Evolutionary conservation across 2,888 invertebrate genomes (phyloP), one percentile per base, ranked within the genome.

Genomic region (Dryobota labecula): DNA sequence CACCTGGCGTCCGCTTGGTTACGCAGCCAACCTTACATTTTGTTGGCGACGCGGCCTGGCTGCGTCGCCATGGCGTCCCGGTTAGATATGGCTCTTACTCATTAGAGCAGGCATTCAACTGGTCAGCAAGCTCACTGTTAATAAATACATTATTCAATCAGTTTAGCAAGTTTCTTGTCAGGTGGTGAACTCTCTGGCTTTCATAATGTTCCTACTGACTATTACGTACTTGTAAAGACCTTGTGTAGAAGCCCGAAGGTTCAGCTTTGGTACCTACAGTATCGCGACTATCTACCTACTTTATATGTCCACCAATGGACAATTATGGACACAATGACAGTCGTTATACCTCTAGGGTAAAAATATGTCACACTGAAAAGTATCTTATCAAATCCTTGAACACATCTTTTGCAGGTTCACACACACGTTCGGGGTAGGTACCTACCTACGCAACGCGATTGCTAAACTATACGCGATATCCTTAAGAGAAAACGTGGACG

Each of bases 401-500:
- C 43, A 61, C 51, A 68, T 57, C 47, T 60, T 62, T 63, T 64
- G 69, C 57, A 73, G 49, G 60, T 74, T 74, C 61, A 49, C 33
- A 66, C 68, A 73, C 49, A 73, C 70, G 58, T 70, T 71, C 45
- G 38, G 27, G 58, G 30, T 60, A 60, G 11, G 4, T 20, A 27
- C 45, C n/a, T 74, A 73, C 18, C 36, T 70, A 76, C 72, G 72
- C 73, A 76, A 70, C 66, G 66, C 54, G 73, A 76, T 84, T 76
- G 71, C 78, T 81, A 80, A 83, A 79, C 62, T 76, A 62, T 83
- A 77, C 72, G 84, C 84, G 86, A 89, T 88, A 88, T 88, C 88
- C 87, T 87, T 87, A 87, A 86, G 86, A 88, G 90, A 89, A 87
- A 90, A 87, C 88, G 88, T 84, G 88, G 87, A 85, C 80, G 89